Percentiles rank a stretch among this genome's conserved stretches.
Evolutionary conservation across 2,888 invertebrate genomes (phyloP).

Genomic region (Sarcophaga variegata): DNA sequence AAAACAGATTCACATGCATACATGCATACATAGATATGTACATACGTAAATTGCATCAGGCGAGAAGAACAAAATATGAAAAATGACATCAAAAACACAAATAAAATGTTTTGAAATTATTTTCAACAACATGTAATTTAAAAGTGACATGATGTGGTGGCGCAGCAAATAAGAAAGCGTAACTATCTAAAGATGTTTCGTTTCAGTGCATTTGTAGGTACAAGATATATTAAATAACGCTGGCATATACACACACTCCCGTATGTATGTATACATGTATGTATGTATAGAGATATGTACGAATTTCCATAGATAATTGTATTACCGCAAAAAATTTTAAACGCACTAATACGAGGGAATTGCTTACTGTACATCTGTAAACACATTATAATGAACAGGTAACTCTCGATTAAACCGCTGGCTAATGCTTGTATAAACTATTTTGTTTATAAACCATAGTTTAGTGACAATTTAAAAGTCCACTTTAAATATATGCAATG

Average conservation of each 20-base stretch:
- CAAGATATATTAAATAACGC: constrained; percentile 19
- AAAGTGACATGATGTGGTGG: constrained; percentile 66
- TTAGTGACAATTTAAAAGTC: no score
- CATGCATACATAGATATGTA: no score
- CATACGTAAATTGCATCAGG: constrained; percentile 39
- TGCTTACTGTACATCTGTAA: neutral
- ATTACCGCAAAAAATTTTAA: neutral
- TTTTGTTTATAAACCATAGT: no score
- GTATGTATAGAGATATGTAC: neutral
- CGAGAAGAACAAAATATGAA: constrained; percentile 28
- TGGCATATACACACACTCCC: neutral
- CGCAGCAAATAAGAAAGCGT: constrained; percentile 66
- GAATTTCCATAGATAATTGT: neutral
- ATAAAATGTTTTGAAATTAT: constrained; percentile 13
- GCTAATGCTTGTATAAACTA: no score
- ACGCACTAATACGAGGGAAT: neutral
- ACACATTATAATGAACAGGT: neutral
- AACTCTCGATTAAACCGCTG: no score
- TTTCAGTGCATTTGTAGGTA: constrained; percentile 62
- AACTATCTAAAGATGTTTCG: constrained; percentile 66
- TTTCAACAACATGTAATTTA: constrained; percentile 59
- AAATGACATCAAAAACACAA: neutral
- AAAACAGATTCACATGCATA: no score
- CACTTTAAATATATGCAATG: no score
- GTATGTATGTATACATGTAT: neutral